Conservation (phyloP, 2,888 invertebrate genomes). For the Lasioglossum marginatum region DNA sequence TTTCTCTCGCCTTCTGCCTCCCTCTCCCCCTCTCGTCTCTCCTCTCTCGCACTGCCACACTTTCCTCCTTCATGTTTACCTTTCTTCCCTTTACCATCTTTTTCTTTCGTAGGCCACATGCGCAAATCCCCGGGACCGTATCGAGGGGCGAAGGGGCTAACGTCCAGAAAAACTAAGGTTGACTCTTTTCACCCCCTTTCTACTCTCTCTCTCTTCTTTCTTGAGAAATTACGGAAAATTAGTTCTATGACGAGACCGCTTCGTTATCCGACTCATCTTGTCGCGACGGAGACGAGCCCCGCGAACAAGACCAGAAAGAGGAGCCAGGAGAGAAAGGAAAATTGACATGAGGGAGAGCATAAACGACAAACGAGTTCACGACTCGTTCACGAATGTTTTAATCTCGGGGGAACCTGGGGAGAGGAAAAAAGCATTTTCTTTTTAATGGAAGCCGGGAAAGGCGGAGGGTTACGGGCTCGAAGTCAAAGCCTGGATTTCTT, state of each 20-base stretch:
- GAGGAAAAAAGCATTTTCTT: conserved; percentile 70
- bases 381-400: conserved; percentile 78
- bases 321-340: conserved; percentile 46
- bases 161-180: conserved; percentile 51
- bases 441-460: conserved; percentile 68
- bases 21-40: conserved; percentile 23
- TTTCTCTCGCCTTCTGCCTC: conserved; percentile 67
- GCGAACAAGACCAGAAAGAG: conserved; percentile 26
- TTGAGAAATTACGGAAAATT: conserved; percentile 82
- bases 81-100: conserved; percentile 48
- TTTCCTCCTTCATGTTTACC: conserved; percentile 54
- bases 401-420: conserved; percentile 68
- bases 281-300: conserved; percentile 37
- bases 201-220: conserved; percentile 40
- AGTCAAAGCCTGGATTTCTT: conserved; percentile 44
- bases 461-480: conserved; percentile 50
- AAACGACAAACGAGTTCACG: conserved; percentile 78
- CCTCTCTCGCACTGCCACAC: conserved; percentile 15
- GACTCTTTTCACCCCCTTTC: conserved; percentile 19
- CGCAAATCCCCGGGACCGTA: conserved; percentile 58
- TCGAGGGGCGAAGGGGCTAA: conserved; percentile 20
- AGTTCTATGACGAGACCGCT: conserved; percentile 78
- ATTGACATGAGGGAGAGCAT: conserved; percentile 50
- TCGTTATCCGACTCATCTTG: conserved; percentile 75
- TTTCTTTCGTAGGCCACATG: conserved; percentile 53